Base-by-base conservation (phyloP, 2,797 vertebrate species). In the Anas capensis region DNA sequence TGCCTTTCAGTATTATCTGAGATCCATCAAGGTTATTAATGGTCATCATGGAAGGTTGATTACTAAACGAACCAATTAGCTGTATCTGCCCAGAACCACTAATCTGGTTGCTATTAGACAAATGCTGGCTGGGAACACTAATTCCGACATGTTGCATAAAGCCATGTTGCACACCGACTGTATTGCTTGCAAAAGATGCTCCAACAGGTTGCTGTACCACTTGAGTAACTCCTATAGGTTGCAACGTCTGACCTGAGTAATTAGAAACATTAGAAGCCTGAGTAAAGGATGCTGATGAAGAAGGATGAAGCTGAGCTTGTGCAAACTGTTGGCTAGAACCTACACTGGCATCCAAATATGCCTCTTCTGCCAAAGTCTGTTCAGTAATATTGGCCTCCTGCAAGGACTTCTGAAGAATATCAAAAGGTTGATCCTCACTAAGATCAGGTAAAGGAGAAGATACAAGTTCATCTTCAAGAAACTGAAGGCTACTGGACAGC, bases 331-430 rank as follows among this genome's bases (percentile, higher is more conserved):
- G 98, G 93, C 98, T 98, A 61, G 99, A 98, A 93, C 98, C 97
- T 97, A 99, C 98, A 86, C 98, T 99, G 95, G 99, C 98, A 96
- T 99, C 99, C 97, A 99, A 96, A 92, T 99, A 98, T 40, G 99
- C 99, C 98, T 99, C 99, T 98, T 99, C 99, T 61, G 99, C 99
- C 98, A 99, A 86, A 10, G 99, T 99, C 98, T 99, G 99, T 97
- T 99, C 99, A 6, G 99, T 99, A 97, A 99, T 99, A 97, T 99
- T 99, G 57, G 99, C 99, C 98, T 99, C 99, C 98, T 99, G 97
- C 94, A 99, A 98, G 92, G 99, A 99, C 97, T 99, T 99, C 98
- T 99, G 99, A 56, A 99, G 98, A 97, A 99, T 99, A 98, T 99
- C 99, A 80, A 99, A 99, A 94, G 99, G 99, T 96, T 99, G 99